Evolutionary conservation across 2,888 invertebrate genomes (phyloP), one percentile per base, ranked within the genome.

Genomic region (Sceliomorpha sp.): DNA sequence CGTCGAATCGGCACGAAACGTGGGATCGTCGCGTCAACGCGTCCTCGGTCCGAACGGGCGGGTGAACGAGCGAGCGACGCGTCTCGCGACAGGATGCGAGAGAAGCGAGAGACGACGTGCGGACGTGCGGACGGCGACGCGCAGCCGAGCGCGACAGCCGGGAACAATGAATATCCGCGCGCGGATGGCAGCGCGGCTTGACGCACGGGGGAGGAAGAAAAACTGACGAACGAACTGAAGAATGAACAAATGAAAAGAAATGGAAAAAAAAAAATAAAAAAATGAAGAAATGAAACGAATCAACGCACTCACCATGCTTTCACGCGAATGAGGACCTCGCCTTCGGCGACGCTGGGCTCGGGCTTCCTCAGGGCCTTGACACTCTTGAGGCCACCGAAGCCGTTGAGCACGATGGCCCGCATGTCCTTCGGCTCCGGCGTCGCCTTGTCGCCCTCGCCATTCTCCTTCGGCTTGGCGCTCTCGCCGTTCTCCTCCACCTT

Each of bases 301-400:
- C 37, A 39, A 27, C 8, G 67, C 68, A 92, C 95, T 94, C 84
- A 96, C 96, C 96, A 95, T 82, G 96, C 94, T 89, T 94, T 94
- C 56, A 96, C 95, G 76, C 95, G 91, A 83, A 96, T 94, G 64
- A 95, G 91, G 70, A 96, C 94, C 88, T 96, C 93, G 78, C 94
- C 94, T 85, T 94, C 93, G 77, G 89, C 91, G 55, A 91, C 86
- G 76, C 92, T 89, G 31, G 95, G 94, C 86, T 95, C 95, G 15
- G 94, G 94, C 85, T 94, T 94, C 89, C 93, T 94, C 82, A 93
- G 91, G 75, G 95, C 93, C 90, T 96, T 96, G 78, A 96, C 93
- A 85, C 94, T 93, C 89, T 96, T 96, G 70, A 95, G 90, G 34
- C 96, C 96, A 31, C 96, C 96, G 89, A 95, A 96, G 80, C 95